Conservation (phyloP, 2,113 vertebrate species). For the Tupaia chinensis region DNA sequence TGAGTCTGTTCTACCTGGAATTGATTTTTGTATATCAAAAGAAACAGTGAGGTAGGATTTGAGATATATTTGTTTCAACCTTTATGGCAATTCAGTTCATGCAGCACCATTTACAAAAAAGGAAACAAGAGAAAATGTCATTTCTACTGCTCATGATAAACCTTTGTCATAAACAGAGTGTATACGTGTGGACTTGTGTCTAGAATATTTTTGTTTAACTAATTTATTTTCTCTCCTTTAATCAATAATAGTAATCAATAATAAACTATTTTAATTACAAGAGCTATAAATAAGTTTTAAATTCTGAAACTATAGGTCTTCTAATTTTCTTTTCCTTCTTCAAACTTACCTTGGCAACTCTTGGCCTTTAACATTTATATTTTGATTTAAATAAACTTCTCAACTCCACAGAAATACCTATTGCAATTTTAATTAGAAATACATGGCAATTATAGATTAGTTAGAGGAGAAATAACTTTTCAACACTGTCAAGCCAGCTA, state of each 20-base stretch:
- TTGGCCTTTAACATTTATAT: neutral
- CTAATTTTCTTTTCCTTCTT: constrained; percentile 16
- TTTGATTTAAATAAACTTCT: constrained; percentile 27
- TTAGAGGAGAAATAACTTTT: neutral
- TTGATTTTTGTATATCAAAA: constrained; percentile 2
- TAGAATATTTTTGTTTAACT: neutral
- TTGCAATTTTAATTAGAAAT: neutral
- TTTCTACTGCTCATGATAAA: neutral
- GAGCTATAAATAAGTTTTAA: neutral
- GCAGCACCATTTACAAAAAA: neutral
- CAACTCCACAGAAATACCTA: neutral
- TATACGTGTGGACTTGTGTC: neutral
- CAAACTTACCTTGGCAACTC: neutral
- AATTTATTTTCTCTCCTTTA: constrained; percentile 12
- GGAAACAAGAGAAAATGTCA: neutral
- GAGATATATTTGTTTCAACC: neutral
- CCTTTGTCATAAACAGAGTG: constrained; percentile 9
- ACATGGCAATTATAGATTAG: neutral
- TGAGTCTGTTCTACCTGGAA: neutral
- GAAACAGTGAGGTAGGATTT: neutral
- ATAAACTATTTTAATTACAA: neutral
- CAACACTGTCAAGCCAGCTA: neutral
- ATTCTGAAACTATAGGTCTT: neutral
- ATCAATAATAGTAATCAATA: constrained; percentile 27
- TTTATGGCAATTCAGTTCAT: neutral